Evolutionary conservation across 2,888 invertebrate species (phyloP), one percentile per base, ranked within the genome.

Genomic region (Rhyacophila evoluta): DNA sequence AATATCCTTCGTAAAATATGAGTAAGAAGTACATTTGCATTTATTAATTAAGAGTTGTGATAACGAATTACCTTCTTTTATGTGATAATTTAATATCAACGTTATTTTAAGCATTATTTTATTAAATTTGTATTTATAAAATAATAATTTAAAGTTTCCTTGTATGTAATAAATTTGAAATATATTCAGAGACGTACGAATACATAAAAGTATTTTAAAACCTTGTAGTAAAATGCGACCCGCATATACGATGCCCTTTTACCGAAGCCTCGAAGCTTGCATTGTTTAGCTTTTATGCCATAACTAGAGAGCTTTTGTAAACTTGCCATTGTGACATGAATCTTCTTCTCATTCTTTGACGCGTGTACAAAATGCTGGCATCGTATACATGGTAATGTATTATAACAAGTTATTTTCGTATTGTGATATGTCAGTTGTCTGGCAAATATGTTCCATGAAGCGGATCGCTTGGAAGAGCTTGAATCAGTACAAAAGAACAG

Each of bases 321-420:
- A 69, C n/a, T 74, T 68, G 68, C 73, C 69, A 73, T 55, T 67
- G 78, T 78, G 78, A 78, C 74, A 55, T 41, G 75, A 76, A 79
- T 79, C 76, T 74, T 79, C 79, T 39, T 79, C 76, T 77, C 74
- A 74, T 77, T 77, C 77, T 71, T 72, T 73, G 77, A 69, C 67
- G 67, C 37, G 15, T 74, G 74, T 77, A 74, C 73, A 71, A 77
- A n/a, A 77, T 77, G 73, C 55, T 77, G 38, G 73, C 77, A 15
- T 28, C 37, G 67, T 33, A 70, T 38, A 36, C 41, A 37, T 55
- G 39, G 77, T 29, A 37, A 55, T 25, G 55, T 6, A 33, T 33
- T 33, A 33, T 55, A 55, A 55, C 19, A 29, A 72, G 77, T 67
- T 73, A 77, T 73, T 77, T 77, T 77, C 29, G 68, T 69, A 77